Evolutionary conservation across 2,113 vertebrate genomes (phyloP), one percentile per base, ranked within the genome.

Genomic region (Nothobranchius kuhntae): DNA sequence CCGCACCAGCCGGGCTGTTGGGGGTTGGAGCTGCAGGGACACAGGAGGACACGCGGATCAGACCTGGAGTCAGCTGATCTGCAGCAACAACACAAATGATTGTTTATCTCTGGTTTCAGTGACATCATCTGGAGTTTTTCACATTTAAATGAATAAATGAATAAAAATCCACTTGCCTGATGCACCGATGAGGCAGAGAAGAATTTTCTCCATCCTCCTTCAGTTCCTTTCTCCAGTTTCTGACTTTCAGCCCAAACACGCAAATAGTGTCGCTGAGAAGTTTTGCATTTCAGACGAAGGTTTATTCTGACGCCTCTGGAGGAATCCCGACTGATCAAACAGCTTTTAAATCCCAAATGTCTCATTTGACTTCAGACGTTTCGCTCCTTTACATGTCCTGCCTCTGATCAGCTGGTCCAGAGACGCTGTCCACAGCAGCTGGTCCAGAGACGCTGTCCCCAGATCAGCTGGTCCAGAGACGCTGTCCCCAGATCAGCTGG

Each of bases 121-220:
- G 40, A 42, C 1, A 42, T 44, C 7, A 21, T 21, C 21, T 21
- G 21, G 21, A 21, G 21, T 30, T 30, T 30, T 30, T 30, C 30
- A 30, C 30, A 30, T 30, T 30, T 30, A 30, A 30, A 30, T 30
- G 2, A 1, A 21, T 21, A 21, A 21, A 21, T 21, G 21, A 21
- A 21, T 21, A 21, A 21, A 50, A 36, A 38, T 15, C 35, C 13
- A 60, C 57, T 60, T 9, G 13, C 59, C 59, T 61, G 58, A 61
- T n/a, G 26, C 59, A 48, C 24, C 44, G 21, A 46, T 30, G 13
- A 61, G 30, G 45, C 5, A 30, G n/a, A 51, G 35, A 11, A 63
- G 17, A 42, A 40, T 12, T 5, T 52, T 63, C 26, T 53, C 17
- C 48, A 63, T 63, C 36, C n/a, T 52, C 9, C 3, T 38, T 7